A percentile compares a stretch with the other conserved stretches of the same genome.
Conservation (phyloP, 2,113 vertebrate genomes). For the Mustela lutreola region DNA sequence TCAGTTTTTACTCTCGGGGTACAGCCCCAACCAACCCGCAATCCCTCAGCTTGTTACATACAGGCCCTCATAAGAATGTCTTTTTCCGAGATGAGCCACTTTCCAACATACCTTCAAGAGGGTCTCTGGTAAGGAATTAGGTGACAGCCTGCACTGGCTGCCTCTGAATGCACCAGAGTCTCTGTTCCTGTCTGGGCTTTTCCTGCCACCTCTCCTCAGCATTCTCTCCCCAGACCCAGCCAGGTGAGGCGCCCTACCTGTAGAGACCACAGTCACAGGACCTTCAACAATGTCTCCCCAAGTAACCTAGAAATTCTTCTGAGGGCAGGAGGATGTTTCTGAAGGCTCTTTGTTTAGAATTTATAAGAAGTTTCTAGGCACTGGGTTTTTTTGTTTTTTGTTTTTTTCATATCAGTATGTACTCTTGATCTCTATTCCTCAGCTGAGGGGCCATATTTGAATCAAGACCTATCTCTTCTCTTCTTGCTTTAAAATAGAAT, state of each 20-base stretch:
- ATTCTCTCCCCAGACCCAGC: background rate
- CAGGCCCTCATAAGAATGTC: background rate
- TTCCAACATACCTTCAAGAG: background rate
- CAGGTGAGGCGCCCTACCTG: background rate
- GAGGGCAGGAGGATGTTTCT: background rate
- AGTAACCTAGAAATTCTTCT: background rate
- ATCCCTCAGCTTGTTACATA: background rate
- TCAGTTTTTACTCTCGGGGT: background rate
- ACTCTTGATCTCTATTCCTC: background rate
- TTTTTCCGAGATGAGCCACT: background rate
- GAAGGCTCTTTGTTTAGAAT: background rate
- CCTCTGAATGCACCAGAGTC: background rate
- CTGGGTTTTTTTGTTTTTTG: background rate
- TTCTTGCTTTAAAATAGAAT: background rate
- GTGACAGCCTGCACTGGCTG: background rate
- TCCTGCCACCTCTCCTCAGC: background rate
- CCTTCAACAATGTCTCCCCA: background rate
- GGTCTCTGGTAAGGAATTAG: background rate
- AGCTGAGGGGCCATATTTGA: background rate
- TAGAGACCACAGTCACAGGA: background rate
- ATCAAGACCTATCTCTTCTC: background rate
- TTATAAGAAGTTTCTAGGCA: background rate
- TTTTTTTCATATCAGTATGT: background rate
- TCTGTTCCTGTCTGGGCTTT: background rate
- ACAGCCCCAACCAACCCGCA: background rate